A percentile compares a stretch with the other conserved stretches of the same genome.
Evolutionary conservation across 1,140 invertebrate genomes (phyloP).

Genomic region (Glossosoma conforme): DNA sequence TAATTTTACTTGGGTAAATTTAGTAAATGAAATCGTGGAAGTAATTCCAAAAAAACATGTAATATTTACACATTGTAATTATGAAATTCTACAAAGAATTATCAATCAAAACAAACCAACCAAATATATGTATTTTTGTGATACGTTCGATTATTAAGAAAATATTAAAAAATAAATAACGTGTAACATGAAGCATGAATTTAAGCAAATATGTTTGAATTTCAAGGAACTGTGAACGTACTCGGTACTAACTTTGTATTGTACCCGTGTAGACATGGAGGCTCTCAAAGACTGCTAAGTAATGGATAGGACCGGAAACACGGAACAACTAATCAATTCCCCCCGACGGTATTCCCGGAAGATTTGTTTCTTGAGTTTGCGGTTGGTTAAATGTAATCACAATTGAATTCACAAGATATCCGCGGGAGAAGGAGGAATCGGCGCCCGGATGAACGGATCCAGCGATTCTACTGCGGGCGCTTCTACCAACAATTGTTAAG

Average conservation of each 20-base stretch:
- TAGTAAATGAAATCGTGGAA: too few species aligned
- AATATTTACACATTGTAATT: too few species aligned
- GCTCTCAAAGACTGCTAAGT: conserved; percentile 31
- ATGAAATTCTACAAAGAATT: neutral
- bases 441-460: conserved; percentile 13
- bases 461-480: conserved; percentile 13
- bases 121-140: neutral
- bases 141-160: too few species aligned
- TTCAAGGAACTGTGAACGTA: too few species aligned
- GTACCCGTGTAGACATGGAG: neutral
- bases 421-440: conserved; percentile 20
- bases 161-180: too few species aligned
- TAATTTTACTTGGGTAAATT: too few species aligned
- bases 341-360: conserved; percentile 30
- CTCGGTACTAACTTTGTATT: too few species aligned
- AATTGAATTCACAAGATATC: conserved; percentile 31
- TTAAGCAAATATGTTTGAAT: conserved; percentile 19
- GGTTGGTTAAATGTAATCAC: conserved; percentile 33
- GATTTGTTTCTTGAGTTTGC: conserved; percentile 33
- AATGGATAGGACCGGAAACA: conserved; percentile 31
- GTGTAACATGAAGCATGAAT: too few species aligned
- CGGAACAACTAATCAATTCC: conserved; percentile 32
- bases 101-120: neutral
- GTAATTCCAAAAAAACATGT: too few species aligned
- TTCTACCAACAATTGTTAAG: too few species aligned